Conservation (phyloP, 2,797 vertebrate species). For the Gambelia wislizenii region DNA sequence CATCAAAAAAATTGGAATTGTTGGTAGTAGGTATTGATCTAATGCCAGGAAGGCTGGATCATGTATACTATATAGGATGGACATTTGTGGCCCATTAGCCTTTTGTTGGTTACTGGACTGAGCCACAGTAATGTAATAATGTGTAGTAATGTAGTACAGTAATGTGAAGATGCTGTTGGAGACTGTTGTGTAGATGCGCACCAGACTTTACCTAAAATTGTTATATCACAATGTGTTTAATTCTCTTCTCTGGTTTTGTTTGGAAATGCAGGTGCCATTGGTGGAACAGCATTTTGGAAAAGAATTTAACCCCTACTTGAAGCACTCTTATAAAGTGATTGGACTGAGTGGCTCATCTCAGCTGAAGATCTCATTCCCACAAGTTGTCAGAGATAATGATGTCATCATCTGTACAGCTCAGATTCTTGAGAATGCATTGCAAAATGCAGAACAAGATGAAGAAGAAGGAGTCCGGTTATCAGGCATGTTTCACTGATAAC, state of each 20-base stretch:
- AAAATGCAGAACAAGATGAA: slow-evolving; percentile 80
- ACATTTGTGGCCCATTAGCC: not conserved
- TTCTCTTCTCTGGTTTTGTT: not conserved
- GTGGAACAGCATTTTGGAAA: slow-evolving; percentile 91
- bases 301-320: slow-evolving; percentile 90
- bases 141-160: no score
- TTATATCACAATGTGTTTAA: not conserved
- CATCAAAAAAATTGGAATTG: not conserved
- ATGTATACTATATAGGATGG: not conserved
- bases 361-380: slow-evolving; percentile 93
- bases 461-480: slow-evolving; percentile 89
- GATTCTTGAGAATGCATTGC: slow-evolving; percentile 94
- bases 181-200: not conserved
- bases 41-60: not conserved
- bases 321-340: slow-evolving; percentile 83
- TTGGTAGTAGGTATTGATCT: not conserved
- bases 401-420: slow-evolving; percentile 96
- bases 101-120: not conserved
- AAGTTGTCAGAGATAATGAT: slow-evolving; percentile 84
- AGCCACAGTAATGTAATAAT: not conserved
- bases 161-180: no score
- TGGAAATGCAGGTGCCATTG: slow-evolving; percentile 85
- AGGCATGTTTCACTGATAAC: slow-evolving; percentile 77
- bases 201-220: not conserved
- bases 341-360: slow-evolving; percentile 90